These are phyloP conservation scores for Drosophila anomalipes DNA, from an alignment of 2,888 invertebrate genomes.

Conservation along the genomic window DNA sequence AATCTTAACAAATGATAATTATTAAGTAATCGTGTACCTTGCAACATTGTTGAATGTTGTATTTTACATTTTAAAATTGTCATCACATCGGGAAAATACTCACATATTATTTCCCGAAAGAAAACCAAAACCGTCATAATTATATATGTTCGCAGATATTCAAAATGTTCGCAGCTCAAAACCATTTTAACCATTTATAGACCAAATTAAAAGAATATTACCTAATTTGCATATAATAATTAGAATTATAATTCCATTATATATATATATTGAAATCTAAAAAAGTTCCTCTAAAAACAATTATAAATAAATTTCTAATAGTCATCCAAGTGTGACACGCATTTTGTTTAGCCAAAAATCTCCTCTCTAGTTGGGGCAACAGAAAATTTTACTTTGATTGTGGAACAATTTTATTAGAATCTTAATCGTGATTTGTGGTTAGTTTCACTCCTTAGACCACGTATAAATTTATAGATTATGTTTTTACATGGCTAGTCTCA, in stretches of 20 bases:
- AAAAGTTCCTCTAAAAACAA: neutral
- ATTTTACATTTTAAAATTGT: neutral
- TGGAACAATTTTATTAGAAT: slow-evolving; percentile 81
- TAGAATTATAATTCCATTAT: neutral
- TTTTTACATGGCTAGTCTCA: slow-evolving; percentile 56
- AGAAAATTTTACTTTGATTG: slow-evolving; percentile 80
- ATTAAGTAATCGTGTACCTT: neutral
- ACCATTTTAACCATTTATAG: neutral
- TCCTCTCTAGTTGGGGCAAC: slow-evolving; percentile 47
- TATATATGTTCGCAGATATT: neutral
- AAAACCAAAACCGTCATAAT: neutral
- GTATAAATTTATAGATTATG: slow-evolving; percentile 77
- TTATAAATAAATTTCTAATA: neutral
- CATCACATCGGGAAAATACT: neutral
- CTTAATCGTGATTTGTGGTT: slow-evolving; percentile 81
- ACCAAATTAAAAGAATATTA: neutral
- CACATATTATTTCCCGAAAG: neutral
- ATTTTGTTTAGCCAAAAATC: neutral
- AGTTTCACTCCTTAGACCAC: slow-evolving; percentile 51
- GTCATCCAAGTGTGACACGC: slow-evolving; percentile 6
- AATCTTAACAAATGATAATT: neutral
- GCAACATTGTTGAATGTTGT: neutral
- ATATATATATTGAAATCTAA: neutral
- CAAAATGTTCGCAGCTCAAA: neutral
- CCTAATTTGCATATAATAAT: neutral